Evolutionary conservation across 2,113 vertebrate species (phyloP).

Genomic region (Solea solea): DNA sequence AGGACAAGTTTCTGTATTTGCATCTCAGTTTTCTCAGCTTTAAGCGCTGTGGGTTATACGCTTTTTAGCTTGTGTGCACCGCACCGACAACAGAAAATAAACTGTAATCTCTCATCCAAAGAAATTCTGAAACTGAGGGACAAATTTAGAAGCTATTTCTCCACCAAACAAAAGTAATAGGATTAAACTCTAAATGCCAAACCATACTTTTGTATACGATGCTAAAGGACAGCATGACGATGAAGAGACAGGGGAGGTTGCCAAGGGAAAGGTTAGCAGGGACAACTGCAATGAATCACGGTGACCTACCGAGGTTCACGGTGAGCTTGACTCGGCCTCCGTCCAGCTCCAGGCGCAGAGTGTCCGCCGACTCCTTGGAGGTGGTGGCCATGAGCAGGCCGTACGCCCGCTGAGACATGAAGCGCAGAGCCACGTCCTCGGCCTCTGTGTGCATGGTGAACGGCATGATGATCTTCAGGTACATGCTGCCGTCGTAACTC

Average conservation of each 20-base stretch:
- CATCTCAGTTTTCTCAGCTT: constrained; percentile 21
- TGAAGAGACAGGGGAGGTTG: constrained; percentile 19
- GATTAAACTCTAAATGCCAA: constrained; percentile 18
- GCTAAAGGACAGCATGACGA: constrained; percentile 23
- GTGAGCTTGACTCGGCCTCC: constrained; percentile 93
- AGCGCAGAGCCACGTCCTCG: constrained; percentile 90
- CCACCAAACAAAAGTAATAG: constrained; percentile 1
- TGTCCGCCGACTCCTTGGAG: constrained; percentile 93
- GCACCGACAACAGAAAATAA: neutral
- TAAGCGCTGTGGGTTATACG: neutral
- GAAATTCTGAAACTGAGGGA: constrained; percentile 13
- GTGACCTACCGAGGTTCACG: constrained; percentile 90
- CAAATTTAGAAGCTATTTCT: constrained; percentile 39
- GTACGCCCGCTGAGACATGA: constrained; percentile 95
- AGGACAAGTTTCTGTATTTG: constrained; percentile 51
- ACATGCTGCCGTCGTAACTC: constrained; percentile 97
- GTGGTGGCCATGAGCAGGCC: constrained; percentile 95
- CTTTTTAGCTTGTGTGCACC: neutral
- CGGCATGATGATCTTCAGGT: constrained; percentile 93
- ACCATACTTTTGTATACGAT: constrained; percentile 1
- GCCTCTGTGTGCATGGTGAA: constrained; percentile 92
- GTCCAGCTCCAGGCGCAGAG: constrained; percentile 93
- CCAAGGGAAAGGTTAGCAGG: constrained; percentile 12
- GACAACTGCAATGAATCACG: constrained; percentile 5
- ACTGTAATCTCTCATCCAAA: neutral